phyloP scores from a whole-genome alignment of 1,140 invertebrate species.

The Zaprionus ghesquierei region DNA sequence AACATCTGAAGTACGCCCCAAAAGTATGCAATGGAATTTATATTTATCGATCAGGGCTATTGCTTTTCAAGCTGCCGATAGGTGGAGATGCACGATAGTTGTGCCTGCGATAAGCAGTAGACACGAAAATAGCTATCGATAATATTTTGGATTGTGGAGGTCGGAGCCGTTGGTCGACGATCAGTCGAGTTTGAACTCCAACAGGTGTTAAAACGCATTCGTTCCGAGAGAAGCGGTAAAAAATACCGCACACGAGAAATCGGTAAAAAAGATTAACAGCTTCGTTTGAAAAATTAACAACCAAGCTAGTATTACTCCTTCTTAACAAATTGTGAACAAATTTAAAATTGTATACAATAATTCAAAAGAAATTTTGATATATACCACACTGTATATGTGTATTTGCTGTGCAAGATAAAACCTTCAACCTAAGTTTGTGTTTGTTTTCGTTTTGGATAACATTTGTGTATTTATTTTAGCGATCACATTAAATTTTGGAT shows the following conservation, averaged over 20 bases:
- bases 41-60: no score
- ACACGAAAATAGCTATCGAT: no score
- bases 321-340: constrained; percentile 19
- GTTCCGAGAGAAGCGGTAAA: constrained; percentile 46
- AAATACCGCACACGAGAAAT: constrained; percentile 44
- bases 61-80: no score
- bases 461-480: constrained; percentile 70
- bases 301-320: neutral
- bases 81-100: no score
- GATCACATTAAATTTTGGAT: constrained; percentile 56
- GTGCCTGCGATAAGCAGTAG: no score
- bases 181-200: constrained; percentile 70
- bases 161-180: no score
- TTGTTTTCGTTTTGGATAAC: constrained; percentile 49
- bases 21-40: no score
- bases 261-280: constrained; percentile 53
- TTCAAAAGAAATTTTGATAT: constrained; percentile 1
- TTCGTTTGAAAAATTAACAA: constrained; percentile 10
- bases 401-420: constrained; percentile 32
- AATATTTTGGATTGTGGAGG: no score
- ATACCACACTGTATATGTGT: constrained; percentile 2
- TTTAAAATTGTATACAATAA: constrained; percentile 22
- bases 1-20: no score
- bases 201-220: constrained; percentile 62
- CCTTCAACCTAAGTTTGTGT: constrained; percentile 34